Conservation (phyloP, 2,797 vertebrate genomes). For the Manis crassicaudata region DNA sequence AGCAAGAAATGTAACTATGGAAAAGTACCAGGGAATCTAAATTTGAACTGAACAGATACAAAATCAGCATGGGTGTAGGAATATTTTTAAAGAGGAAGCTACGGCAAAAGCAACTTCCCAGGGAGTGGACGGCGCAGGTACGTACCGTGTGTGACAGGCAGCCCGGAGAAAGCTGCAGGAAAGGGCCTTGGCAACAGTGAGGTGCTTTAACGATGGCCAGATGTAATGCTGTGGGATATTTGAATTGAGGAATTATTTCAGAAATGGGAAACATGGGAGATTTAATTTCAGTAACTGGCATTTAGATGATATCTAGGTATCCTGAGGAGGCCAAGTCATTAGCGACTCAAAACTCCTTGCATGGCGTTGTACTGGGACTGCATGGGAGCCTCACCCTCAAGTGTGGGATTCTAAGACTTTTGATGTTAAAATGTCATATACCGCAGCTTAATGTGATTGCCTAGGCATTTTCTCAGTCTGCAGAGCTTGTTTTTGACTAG, state of each 20-base stretch:
- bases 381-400: background rate
- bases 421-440: background rate
- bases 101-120: constrained; percentile 54
- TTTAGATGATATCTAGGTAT: constrained; percentile 43
- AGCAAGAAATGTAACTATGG: constrained; percentile 73
- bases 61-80: constrained; percentile 55
- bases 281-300: constrained; percentile 72
- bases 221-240: background rate
- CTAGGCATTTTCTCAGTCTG: background rate
- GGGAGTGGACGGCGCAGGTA: constrained; percentile 76
- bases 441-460: background rate
- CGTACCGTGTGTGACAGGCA: constrained; percentile 4
- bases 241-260: constrained; percentile 58
- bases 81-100: constrained; percentile 74
- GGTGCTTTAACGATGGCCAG: background rate
- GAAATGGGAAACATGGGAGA: constrained; percentile 58
- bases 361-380: background rate
- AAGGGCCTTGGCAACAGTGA: constrained; percentile 48
- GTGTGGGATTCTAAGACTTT: background rate
- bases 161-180: constrained; percentile 56
- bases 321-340: constrained; percentile 51
- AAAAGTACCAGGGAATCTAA: constrained; percentile 80
- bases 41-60: constrained; percentile 73
- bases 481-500: background rate
- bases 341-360: background rate